phyloP scores from a whole-genome alignment of 2,113 vertebrate genomes.

The Strigops habroptila region DNA sequence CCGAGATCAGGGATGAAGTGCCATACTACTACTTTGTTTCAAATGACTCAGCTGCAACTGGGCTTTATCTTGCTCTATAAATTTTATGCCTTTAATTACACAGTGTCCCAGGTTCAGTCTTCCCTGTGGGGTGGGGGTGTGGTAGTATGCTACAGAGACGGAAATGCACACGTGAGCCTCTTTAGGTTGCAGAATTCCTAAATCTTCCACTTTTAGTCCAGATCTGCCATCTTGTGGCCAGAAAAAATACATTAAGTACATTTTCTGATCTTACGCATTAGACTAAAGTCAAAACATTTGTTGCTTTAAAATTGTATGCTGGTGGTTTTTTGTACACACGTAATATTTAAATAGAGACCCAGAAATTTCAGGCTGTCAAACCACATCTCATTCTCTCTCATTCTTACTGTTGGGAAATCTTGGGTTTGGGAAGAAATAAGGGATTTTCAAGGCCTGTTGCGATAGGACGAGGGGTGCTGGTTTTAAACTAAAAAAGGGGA shows the following conservation, averaged over 20 bases:
- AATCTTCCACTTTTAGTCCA: background rate
- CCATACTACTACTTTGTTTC: background rate
- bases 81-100: background rate
- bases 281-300: background rate
- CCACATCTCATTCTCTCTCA: background rate
- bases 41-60: background rate
- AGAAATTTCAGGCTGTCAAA: background rate
- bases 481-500: background rate
- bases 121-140: background rate
- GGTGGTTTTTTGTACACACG: rapidly evolving
- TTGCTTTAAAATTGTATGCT: background rate
- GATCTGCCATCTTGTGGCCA: background rate
- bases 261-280: background rate
- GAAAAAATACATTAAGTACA: background rate
- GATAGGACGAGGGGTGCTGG: background rate
- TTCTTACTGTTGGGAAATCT: background rate
- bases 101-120: background rate
- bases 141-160: background rate
- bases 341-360: background rate
- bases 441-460: background rate
- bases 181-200: background rate
- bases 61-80: background rate
- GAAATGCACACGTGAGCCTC: background rate
- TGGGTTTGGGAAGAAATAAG: background rate
- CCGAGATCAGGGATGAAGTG: background rate